A percentile compares a stretch with the other conserved stretches of the same genome.
Evolutionary conservation across 2,888 invertebrate species (phyloP).

Genomic region (Ceraclea dissimilis): DNA sequence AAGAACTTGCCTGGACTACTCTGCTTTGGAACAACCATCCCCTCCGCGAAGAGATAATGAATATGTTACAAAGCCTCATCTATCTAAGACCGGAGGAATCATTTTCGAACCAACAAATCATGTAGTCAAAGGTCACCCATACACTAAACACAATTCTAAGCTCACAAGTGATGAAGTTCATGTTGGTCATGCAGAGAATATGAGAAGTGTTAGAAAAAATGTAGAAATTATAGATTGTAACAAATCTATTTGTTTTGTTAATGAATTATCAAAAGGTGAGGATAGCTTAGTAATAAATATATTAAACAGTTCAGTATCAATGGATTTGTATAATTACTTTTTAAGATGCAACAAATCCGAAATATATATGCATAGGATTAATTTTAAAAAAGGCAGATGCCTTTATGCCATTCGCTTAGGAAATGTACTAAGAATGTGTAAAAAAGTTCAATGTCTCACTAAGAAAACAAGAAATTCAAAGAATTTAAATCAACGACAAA

Average conservation of each 20-base stretch:
- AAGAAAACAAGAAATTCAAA: conserved; percentile 20
- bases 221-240: background rate
- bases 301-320: conserved; percentile 17
- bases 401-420: conserved; percentile 22
- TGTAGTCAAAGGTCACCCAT: background rate
- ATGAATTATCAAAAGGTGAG: background rate
- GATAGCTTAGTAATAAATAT: conserved; percentile 12
- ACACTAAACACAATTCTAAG: background rate
- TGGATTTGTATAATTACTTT: conserved; percentile 16
- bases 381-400: conserved; percentile 22
- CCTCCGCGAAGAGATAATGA: conserved; percentile 24
- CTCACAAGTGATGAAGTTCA: background rate
- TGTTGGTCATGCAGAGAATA: background rate
- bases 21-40: conserved; percentile 24
- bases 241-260: background rate
- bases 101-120: background rate
- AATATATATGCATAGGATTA: conserved; percentile 16
- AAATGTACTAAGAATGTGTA: conserved; percentile 22
- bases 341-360: conserved; percentile 24
- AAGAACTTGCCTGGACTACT: conserved; percentile 25
- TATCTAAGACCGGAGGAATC: background rate
- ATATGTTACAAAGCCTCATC: conserved; percentile 21
- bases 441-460: conserved; percentile 19
- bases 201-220: background rate
- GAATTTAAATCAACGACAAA: conserved; percentile 14